Conservation (phyloP, 2,113 vertebrate species). For the Apus apus region DNA sequence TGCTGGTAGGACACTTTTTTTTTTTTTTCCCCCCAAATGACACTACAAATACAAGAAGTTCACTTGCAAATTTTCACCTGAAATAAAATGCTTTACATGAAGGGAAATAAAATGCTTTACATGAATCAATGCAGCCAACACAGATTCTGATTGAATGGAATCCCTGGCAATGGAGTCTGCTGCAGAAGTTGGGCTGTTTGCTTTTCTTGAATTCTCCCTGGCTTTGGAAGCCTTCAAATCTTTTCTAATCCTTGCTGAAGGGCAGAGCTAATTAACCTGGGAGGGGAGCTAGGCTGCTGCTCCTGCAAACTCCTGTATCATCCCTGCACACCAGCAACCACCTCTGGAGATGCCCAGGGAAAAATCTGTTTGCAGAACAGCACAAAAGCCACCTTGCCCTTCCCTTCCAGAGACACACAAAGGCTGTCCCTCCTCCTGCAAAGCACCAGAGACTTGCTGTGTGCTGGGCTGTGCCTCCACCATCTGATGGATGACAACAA, state of each 20-base stretch:
- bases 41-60: background rate
- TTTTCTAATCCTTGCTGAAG: conserved; percentile 23
- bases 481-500: background rate
- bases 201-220: conserved; percentile 33
- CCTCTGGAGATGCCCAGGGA: background rate
- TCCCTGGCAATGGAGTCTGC: background rate
- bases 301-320: background rate
- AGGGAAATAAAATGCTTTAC: background rate
- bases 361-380: background rate
- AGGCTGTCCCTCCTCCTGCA: background rate
- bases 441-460: background rate
- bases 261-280: conserved; percentile 27
- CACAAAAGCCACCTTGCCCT: background rate
- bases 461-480: background rate
- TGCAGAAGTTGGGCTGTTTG: background rate
- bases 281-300: background rate
- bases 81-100: background rate
- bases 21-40: background rate
- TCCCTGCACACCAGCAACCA: background rate
- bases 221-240: conserved; percentile 11
- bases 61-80: conserved; percentile 41
- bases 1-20: background rate
- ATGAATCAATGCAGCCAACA: background rate
- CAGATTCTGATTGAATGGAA: background rate
- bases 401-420: background rate